Percentiles rank a stretch among this genome's conserved stretches.
Conservation (phyloP, 2,888 invertebrate genomes). For the Sphecodes monilicornis region DNA sequence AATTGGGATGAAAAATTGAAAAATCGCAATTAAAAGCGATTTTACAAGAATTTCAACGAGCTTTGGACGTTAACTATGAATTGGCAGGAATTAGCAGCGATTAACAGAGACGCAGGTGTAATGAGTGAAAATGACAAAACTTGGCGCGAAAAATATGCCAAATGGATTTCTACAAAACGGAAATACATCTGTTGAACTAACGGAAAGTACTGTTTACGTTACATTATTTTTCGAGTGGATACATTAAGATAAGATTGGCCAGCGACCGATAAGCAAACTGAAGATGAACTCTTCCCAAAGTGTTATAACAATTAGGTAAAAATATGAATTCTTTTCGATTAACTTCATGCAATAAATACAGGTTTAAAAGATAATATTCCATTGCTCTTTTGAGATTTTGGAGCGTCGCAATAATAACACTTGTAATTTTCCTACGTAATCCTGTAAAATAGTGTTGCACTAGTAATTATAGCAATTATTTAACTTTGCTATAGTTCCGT, state of each 20-base stretch:
- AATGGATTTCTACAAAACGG: not conserved
- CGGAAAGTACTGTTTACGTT: slow-evolving; percentile 32
- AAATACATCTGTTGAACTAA: slow-evolving; percentile 20
- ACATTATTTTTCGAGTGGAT: slow-evolving; percentile 11
- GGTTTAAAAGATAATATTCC: too few relatives aligned
- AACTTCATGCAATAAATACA: not conserved
- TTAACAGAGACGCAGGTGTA: not conserved
- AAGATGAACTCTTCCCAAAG: not conserved
- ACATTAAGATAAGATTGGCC: slow-evolving; percentile 5
- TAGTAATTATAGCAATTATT: too few relatives aligned
- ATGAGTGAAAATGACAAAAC: not conserved
- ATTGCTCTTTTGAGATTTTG: too few relatives aligned
- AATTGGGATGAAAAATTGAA: not conserved
- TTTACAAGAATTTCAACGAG: too few relatives aligned
- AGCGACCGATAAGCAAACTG: slow-evolving; percentile 24
- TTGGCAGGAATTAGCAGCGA: not conserved
- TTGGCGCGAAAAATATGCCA: not conserved
- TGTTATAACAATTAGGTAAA: not conserved
- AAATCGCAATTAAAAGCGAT: not conserved
- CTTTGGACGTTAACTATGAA: not conserved
- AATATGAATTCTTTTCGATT: not conserved
- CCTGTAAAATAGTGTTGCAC: too few relatives aligned
- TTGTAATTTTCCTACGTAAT: too few relatives aligned
- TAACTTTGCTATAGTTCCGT: too few relatives aligned
- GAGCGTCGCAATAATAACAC: too few relatives aligned